Conservation (phyloP, 2,113 vertebrate genomes). For the Tenrec ecaudatus region DNA sequence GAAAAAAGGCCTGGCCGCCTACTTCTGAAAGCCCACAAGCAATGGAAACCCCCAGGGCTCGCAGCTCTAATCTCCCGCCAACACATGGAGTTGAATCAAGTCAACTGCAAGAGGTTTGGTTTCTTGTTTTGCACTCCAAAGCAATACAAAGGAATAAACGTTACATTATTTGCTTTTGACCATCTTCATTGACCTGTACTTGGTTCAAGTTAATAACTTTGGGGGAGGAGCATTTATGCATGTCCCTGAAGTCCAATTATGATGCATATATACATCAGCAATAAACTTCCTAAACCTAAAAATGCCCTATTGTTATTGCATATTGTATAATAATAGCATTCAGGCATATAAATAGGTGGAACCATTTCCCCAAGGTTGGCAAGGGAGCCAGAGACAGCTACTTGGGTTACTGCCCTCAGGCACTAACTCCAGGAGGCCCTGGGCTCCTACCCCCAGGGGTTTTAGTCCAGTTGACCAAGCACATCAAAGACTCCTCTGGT, state of each 20-base stretch:
- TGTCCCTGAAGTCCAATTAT: constrained; percentile 42
- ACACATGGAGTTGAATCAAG: not conserved
- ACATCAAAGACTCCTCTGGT: constrained; percentile 7
- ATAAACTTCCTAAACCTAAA: constrained; percentile 57
- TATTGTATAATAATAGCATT: not conserved
- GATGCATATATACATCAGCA: constrained; percentile 4
- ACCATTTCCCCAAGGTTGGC: not conserved
- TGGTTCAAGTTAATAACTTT: constrained; percentile 38
- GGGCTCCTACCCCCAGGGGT: not conserved
- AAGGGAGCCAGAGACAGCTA: not conserved
- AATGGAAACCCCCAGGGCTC: not conserved
- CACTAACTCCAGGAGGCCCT: not conserved
- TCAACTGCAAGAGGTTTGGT: not conserved
- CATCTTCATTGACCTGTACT: constrained; percentile 40
- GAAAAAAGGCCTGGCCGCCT: not conserved
- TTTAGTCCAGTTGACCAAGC: constrained; percentile 33
- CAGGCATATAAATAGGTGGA: constrained; percentile 32
- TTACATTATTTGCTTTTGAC: constrained; percentile 16
- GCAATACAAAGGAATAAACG: constrained; percentile 34
- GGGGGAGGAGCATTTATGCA: not conserved
- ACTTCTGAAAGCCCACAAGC: not conserved
- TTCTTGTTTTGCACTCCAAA: not conserved
- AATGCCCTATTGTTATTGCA: not conserved
- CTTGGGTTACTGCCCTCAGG: not conserved
- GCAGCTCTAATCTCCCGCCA: not conserved